These are phyloP conservation scores for Magallana ariakensis DNA, from an alignment of 1,140 invertebrate species.

Conservation along the genomic window DNA sequence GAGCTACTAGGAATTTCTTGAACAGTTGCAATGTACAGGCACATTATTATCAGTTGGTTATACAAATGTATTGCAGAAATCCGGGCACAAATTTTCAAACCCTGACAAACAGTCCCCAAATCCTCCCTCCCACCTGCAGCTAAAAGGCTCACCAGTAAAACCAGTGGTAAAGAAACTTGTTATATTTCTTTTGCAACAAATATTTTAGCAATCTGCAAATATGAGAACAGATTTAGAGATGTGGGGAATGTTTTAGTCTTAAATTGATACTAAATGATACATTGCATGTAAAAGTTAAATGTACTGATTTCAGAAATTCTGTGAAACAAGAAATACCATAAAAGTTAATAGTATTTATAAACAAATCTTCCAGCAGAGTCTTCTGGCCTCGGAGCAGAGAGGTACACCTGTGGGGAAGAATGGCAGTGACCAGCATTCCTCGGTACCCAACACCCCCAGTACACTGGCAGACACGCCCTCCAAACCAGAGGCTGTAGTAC, in stretches of 20 bases:
- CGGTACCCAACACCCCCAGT: slow-evolving; percentile 34
- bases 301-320: too few relatives aligned
- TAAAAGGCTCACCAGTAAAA: background rate
- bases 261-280: too few relatives aligned
- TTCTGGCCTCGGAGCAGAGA: slow-evolving; percentile 34
- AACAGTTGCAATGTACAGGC: too few relatives aligned
- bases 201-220: too few relatives aligned
- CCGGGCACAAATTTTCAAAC: background rate
- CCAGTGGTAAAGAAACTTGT: background rate
- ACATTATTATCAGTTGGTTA: background rate
- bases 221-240: too few relatives aligned
- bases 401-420: slow-evolving; percentile 49
- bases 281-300: too few relatives aligned
- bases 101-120: background rate
- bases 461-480: slow-evolving; percentile 56
- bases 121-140: background rate
- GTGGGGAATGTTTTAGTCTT: too few relatives aligned
- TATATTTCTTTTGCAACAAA: too few relatives aligned
- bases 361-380: background rate
- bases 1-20: too few relatives aligned
- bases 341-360: too few relatives aligned
- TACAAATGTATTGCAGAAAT: background rate
- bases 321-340: too few relatives aligned
- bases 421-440: slow-evolving; percentile 5
- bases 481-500: slow-evolving; percentile 92